Evolutionary conservation across 2,888 invertebrate genomes (phyloP).

Genomic region (Macrosiphum euphorbiae): DNA sequence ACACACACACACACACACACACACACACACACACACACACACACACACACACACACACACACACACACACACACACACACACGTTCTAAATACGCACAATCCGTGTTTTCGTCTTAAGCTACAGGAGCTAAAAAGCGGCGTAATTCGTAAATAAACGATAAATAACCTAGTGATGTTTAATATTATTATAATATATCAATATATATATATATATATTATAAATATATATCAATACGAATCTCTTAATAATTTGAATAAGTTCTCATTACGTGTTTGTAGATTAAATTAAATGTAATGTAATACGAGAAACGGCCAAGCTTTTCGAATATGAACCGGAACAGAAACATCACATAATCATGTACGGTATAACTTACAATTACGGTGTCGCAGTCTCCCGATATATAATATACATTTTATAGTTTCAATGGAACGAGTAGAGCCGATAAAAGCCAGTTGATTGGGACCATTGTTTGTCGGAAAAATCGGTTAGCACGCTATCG

Average conservation of each 20-base stretch:
- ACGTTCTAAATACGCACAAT: background rate
- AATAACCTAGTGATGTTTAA: background rate
- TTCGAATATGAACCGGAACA: background rate
- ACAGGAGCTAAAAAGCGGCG: background rate
- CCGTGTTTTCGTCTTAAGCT: background rate
- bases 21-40: background rate
- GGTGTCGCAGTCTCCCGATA: background rate
- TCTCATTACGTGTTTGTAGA: background rate
- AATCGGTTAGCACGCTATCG: background rate
- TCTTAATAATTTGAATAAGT: background rate
- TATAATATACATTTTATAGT: background rate
- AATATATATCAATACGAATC: background rate
- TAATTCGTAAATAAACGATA: background rate
- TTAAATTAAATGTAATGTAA: background rate
- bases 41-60: background rate
- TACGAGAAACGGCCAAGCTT: background rate
- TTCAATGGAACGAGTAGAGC: background rate
- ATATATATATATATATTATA: too few species aligned
- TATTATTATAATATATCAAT: background rate
- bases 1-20: background rate
- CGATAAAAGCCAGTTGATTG: background rate
- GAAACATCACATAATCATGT: background rate
- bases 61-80: background rate
- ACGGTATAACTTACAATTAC: background rate
- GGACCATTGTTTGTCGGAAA: background rate